Percentiles rank a stretch among this genome's conserved stretches.
phyloP scores from a whole-genome alignment of 2,797 vertebrate genomes.

The Mionectes olivaceus region DNA sequence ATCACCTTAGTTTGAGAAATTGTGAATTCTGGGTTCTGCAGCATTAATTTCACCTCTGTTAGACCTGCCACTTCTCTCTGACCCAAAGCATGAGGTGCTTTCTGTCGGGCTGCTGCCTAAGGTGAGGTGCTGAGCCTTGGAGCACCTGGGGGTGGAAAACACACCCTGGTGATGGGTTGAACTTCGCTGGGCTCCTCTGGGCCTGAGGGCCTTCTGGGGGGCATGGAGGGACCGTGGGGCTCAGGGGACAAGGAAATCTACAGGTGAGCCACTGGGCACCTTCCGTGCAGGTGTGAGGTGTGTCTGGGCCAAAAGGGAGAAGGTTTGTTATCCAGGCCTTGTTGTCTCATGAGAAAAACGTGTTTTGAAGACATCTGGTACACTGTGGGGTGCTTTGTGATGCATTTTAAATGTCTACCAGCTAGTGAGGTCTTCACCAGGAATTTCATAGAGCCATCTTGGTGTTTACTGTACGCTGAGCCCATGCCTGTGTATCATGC shows the following conservation, averaged over 20 bases:
- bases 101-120: not conserved
- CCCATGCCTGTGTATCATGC: conserved; percentile 43
- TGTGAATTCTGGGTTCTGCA: not conserved
- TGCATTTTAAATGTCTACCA: not conserved
- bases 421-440: not conserved
- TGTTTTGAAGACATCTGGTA: not conserved
- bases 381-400: not conserved
- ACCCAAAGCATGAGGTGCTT: not conserved
- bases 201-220: not conserved
- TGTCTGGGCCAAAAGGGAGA: not conserved
- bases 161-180: not conserved
- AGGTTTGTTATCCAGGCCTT: not conserved
- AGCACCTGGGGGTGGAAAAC: not conserved
- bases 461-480: conserved; percentile 42
- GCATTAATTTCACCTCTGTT: not conserved
- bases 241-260: not conserved
- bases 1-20: not conserved
- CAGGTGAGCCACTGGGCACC: accelerated
- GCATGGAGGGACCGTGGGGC: not conserved
- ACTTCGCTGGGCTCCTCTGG: not conserved
- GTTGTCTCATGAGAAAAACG: accelerated
- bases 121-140: not conserved
- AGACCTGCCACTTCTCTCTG: not conserved
- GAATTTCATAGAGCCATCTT: conserved; percentile 35
- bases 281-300: accelerated